Conservation (phyloP, 2,888 invertebrate species). For the Eupithecia exiguata region DNA sequence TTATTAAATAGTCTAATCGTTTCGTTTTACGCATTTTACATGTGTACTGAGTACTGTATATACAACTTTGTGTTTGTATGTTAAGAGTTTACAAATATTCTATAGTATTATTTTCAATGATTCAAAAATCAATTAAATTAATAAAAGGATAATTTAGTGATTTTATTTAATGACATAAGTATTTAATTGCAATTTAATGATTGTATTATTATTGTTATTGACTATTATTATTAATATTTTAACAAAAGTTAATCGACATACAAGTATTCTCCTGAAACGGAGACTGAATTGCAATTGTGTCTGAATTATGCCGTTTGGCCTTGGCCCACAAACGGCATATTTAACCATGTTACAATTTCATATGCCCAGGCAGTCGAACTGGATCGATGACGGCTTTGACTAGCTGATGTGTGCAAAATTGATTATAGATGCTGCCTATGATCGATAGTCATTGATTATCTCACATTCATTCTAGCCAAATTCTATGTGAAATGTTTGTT, state of each 20-base stretch:
- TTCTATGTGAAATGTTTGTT: too few relatives aligned
- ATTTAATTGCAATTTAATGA: too few relatives aligned
- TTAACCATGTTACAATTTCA: conserved; percentile 10
- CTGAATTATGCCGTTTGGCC: conserved; percentile 1
- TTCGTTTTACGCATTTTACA: neutral
- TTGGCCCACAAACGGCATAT: too few relatives aligned
- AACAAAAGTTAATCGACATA: too few relatives aligned
- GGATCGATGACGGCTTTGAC: conserved; percentile 9
- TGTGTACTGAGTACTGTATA: neutral
- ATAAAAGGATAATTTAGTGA: too few relatives aligned
- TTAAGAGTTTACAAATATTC: neutral
- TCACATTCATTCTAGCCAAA: neutral
- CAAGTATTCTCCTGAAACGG: neutral
- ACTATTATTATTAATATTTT: too few relatives aligned
- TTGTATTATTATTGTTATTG: too few relatives aligned
- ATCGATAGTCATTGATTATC: neutral
- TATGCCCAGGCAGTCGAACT: neutral
- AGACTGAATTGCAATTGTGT: neutral
- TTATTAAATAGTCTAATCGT: too few relatives aligned
- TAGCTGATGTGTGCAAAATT: conserved; percentile 2
- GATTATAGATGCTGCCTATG: neutral
- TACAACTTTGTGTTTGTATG: neutral
- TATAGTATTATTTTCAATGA: too few relatives aligned
- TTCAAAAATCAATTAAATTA: too few relatives aligned
- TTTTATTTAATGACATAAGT: too few relatives aligned